Conservation (phyloP, 2,888 invertebrate genomes). For the Sicus ferrugineus region DNA sequence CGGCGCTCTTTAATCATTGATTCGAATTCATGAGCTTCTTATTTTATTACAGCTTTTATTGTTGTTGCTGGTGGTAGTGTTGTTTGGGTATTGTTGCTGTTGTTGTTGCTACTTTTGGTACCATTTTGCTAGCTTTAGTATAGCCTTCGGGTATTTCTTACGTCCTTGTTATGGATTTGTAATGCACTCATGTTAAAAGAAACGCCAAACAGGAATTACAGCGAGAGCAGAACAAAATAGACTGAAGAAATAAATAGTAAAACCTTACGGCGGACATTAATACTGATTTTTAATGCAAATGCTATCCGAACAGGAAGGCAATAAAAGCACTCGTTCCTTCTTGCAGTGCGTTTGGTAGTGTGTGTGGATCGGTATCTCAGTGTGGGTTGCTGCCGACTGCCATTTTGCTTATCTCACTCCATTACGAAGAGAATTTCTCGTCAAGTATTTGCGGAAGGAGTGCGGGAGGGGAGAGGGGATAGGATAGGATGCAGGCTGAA, state of each 20-base stretch:
- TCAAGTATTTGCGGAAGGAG: too few species aligned
- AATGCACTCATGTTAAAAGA: not conserved
- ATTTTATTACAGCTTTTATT: not conserved
- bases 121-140: not conserved
- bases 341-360: not conserved
- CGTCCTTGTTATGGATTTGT: not conserved
- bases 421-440: too few species aligned
- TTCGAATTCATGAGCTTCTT: not conserved
- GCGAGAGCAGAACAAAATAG: not conserved
- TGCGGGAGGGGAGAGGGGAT: too few species aligned
- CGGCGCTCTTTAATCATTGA: not conserved
- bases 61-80: not conserved
- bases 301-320: conserved; percentile 14
- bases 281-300: conserved; percentile 27
- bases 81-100: not conserved
- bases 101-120: not conserved
- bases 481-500: too few species aligned
- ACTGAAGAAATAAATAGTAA: not conserved
- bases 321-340: conserved; percentile 4
- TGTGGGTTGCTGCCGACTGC: too few species aligned
- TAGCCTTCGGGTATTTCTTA: not conserved
- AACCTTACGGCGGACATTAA: conserved; percentile 29
- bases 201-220: too few species aligned
- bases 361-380: too few species aligned
- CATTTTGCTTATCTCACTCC: too few species aligned